Evolutionary conservation across 2,113 vertebrate genomes (phyloP).

Genomic region (Python bivittatus): DNA sequence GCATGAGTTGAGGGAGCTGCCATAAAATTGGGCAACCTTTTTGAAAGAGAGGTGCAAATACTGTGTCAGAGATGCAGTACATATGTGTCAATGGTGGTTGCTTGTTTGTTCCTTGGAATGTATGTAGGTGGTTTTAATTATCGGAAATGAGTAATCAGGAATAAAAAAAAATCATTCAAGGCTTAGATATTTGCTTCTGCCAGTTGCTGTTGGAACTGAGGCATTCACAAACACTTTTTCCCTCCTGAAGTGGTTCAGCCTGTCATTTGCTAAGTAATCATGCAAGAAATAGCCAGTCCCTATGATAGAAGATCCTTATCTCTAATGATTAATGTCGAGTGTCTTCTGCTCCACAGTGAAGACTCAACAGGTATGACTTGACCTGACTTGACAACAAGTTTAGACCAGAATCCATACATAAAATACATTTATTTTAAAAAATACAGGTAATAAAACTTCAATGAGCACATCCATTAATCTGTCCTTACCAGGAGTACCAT

Average conservation of each 20-base stretch:
- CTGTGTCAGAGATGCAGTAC: background rate
- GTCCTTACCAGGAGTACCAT: background rate
- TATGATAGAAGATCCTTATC: background rate
- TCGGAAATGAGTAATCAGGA: background rate
- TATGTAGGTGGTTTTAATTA: background rate
- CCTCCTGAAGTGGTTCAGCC: background rate
- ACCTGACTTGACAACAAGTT: background rate
- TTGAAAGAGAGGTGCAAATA: slow-evolving; percentile 4
- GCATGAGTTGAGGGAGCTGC: background rate
- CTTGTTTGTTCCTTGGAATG: background rate
- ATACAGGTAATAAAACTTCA: background rate
- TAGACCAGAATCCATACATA: background rate
- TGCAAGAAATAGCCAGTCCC: background rate
- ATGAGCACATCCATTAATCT: background rate
- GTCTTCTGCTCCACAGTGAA: background rate
- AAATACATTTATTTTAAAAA: background rate
- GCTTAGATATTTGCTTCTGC: background rate
- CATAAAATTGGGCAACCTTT: fast-evolving
- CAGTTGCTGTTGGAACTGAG: slow-evolving; percentile 12
- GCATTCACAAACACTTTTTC: background rate
- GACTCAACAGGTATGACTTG: background rate
- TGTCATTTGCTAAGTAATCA: background rate
- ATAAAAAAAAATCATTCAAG: background rate
- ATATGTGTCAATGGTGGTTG: background rate
- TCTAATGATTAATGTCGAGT: slow-evolving; percentile 15